Conservation (phyloP, 1,140 invertebrate genomes). For the Calephelis virginiensis region DNA sequence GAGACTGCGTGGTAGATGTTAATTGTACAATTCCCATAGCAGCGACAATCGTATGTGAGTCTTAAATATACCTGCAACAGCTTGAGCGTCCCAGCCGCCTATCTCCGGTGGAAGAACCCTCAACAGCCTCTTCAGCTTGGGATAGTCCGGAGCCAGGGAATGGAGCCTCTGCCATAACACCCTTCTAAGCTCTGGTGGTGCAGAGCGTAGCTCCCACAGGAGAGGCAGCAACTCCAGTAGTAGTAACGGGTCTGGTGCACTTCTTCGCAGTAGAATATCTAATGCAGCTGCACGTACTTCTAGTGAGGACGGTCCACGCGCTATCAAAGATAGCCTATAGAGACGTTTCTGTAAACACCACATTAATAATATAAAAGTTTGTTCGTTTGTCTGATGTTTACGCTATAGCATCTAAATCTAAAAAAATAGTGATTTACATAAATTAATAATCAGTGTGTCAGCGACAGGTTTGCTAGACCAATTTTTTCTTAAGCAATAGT, state of each 20-base stretch:
- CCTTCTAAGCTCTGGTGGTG: slow-evolving; percentile 36
- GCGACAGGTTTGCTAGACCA: too few relatives aligned
- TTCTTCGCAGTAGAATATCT: slow-evolving; percentile 34
- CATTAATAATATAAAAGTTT: too few relatives aligned
- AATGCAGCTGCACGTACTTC: slow-evolving; percentile 49
- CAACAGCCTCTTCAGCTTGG: slow-evolving; percentile 22
- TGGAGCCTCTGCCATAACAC: slow-evolving; percentile 41
- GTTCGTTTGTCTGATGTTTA: too few relatives aligned
- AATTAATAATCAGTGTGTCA: too few relatives aligned
- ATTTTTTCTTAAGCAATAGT: too few relatives aligned
- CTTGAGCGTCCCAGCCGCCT: slow-evolving; percentile 36
- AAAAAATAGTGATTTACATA: too few relatives aligned
- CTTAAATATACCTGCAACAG: slow-evolving; percentile 25
- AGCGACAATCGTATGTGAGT: too few relatives aligned
- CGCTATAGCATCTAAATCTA: too few relatives aligned
- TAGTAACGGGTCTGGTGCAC: slow-evolving; percentile 25
- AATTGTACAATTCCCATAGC: too few relatives aligned
- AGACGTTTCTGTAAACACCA: slow-evolving; percentile 12
- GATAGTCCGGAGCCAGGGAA: slow-evolving; percentile 21
- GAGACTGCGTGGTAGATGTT: too few relatives aligned
- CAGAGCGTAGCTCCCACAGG: slow-evolving; percentile 29
- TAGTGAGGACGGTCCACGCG: slow-evolving; percentile 30
- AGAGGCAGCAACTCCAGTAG: slow-evolving; percentile 25
- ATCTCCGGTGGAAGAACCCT: slow-evolving; percentile 27
- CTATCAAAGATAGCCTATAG: slow-evolving; percentile 30